A percentile compares a stretch with the other conserved stretches of the same genome.
Evolutionary conservation across 2,888 invertebrate species (phyloP).

Genomic region (Eupsilia transversa): DNA sequence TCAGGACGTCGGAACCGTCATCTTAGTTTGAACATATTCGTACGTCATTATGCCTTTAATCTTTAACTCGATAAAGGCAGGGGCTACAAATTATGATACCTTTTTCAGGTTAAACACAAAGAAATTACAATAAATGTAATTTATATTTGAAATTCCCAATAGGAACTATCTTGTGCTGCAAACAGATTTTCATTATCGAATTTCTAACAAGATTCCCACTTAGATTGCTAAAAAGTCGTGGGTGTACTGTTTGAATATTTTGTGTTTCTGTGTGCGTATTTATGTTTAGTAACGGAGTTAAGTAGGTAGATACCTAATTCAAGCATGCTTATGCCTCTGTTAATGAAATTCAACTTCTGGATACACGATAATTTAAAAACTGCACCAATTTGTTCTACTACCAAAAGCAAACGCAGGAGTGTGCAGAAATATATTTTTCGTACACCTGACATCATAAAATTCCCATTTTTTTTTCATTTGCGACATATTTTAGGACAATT

Average conservation of each 20-base stretch:
- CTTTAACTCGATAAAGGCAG: not conserved
- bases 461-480: not conserved
- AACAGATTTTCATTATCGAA: not conserved
- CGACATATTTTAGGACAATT: not conserved
- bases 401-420: not conserved
- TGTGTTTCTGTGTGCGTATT: not conserved
- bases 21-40: constrained; percentile 1
- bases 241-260: not conserved
- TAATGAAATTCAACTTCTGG: not conserved
- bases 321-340: not conserved
- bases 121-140: not conserved
- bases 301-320: not conserved
- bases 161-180: not conserved
- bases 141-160: not conserved
- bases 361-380: not conserved
- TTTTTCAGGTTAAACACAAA: not conserved
- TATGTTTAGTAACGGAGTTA: not conserved
- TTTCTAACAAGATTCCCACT: not conserved
- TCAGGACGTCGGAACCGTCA: not conserved
- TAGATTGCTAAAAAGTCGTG: not conserved
- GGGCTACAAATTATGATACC: not conserved
- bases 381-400: not conserved
- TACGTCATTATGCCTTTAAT: not conserved
- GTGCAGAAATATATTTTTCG: too few relatives aligned
- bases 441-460: not conserved